Base-by-base conservation (phyloP, 2,113 vertebrate genomes). In the Psilopsiagon aymara region DNA sequence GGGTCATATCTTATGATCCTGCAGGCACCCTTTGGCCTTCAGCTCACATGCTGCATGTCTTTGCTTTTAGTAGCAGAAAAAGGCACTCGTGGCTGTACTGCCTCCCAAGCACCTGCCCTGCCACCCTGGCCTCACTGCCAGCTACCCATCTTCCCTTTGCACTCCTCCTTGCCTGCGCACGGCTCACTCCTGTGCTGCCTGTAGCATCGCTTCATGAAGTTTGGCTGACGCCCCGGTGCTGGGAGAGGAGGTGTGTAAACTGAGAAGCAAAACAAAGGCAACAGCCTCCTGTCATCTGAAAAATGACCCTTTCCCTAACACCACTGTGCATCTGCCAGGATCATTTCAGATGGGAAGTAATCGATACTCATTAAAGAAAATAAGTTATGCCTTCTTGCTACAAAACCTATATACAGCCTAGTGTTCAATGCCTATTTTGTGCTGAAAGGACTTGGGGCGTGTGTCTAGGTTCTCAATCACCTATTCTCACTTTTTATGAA, bases 291-390 rank as follows among this genome's bases (percentile, higher is more conserved):
- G 27, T 44, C 47, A 44, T 16, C 52, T 76, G 68, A 77, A 74
- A 78, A 81, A 60, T 2, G 1, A 74, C 39, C 25, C n/a, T 21
- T 82, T 66, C 44, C 52, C 59, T 68, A 87, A 49, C 33, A 51
- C 10, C 29, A 28, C 0, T 11, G 24, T 10, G 25, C 15, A 57
- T 41, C 81, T 76, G 62, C 33, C 18, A 2, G 41, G 17, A 90
- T 60, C 1, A 47, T n/a, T 90, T 81, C 66, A 62, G 25, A 64
- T 5, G 14, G 46, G 78, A 92, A 77, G 55, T 52, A 53, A 91
- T 0, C 2, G 1, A 41, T 47, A 77, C 31, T 80, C 0, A 0
- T 51, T 55, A 55, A 52, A 68, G 74, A 67, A 80, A 89, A 23
- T 9, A 64, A 70, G 21, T 11, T 39, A 25, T 1, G 17, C 4